phyloP scores from a whole-genome alignment of 2,113 vertebrate species.

The Eulemur rufifrons region DNA sequence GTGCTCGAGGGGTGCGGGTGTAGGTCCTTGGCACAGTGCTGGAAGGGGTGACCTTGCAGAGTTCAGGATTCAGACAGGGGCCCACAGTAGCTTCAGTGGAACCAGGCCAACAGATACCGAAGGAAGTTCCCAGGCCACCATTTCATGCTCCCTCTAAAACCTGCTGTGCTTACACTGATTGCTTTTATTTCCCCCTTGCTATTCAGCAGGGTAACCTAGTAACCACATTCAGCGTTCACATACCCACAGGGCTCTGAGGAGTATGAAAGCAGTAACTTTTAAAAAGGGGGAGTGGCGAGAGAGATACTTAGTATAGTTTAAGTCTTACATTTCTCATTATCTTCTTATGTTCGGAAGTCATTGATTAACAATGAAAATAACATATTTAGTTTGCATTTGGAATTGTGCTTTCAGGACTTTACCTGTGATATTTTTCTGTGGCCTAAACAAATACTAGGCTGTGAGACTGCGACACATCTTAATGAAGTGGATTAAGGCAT shows the following conservation, averaged over 20 bases:
- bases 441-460: constrained; percentile 36
- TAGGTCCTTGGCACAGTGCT: rapidly evolving
- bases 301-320: neutral
- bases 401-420: constrained; percentile 13
- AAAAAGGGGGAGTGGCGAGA: neutral
- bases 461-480: constrained; percentile 27
- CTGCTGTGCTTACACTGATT: neutral
- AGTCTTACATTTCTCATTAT: neutral
- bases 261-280: neutral
- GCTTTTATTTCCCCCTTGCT: neutral
- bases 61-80: neutral
- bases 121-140: neutral
- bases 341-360: constrained; percentile 17
- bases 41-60: neutral
- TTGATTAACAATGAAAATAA: neutral
- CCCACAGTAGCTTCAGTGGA: neutral
- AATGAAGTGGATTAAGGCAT: constrained; percentile 49
- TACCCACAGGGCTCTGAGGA: neutral
- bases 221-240: neutral
- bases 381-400: constrained; percentile 25
- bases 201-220: neutral
- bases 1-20: rapidly evolving
- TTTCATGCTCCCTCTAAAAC: neutral
- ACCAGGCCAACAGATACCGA: rapidly evolving
- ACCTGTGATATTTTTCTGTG: neutral